phyloP scores from a whole-genome alignment of 2,888 invertebrate genomes.

The Volucella inanis region DNA sequence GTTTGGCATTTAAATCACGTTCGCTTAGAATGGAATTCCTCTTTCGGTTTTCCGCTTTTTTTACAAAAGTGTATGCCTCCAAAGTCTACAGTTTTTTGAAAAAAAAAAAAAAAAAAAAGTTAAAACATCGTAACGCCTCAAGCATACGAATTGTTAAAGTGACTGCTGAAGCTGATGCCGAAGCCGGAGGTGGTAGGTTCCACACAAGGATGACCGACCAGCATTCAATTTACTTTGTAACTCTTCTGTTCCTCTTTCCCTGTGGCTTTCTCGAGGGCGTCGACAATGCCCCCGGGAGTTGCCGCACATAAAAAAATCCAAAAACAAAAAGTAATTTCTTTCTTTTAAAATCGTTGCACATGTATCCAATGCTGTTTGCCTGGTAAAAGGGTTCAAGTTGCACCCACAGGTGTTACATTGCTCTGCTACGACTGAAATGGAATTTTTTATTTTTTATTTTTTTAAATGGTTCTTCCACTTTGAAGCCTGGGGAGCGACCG shows the following conservation, averaged over 20 bases:
- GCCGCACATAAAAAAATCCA: background rate
- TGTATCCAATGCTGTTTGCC: background rate
- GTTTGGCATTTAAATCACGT: conserved; percentile 56
- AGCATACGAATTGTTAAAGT: conserved; percentile 37
- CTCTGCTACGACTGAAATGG: background rate
- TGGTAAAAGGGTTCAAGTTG: conserved; percentile 6
- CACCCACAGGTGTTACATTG: conserved; percentile 6
- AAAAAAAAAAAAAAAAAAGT: too few species aligned
- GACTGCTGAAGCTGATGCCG: background rate
- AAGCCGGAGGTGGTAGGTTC: background rate
- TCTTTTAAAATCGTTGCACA: background rate
- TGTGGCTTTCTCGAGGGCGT: conserved; percentile 6
- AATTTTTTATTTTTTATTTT: background rate
- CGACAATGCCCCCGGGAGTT: conserved; percentile 1
- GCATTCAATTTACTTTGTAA: conserved; percentile 13
- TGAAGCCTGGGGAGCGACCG: too few species aligned
- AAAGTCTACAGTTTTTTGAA: background rate
- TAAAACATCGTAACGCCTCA: conserved; percentile 1
- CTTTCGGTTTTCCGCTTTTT: conserved; percentile 4
- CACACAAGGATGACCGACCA: conserved; percentile 24
- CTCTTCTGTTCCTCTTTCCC: background rate
- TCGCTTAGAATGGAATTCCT: conserved; percentile 42
- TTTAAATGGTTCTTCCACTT: too few species aligned
- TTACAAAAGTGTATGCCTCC: background rate
- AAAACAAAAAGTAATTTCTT: background rate